A percentile compares a stretch with the other conserved stretches of the same genome.
Evolutionary conservation across 2,888 invertebrate species (phyloP).

Genomic region (Scrobipalpa atriplicella): DNA sequence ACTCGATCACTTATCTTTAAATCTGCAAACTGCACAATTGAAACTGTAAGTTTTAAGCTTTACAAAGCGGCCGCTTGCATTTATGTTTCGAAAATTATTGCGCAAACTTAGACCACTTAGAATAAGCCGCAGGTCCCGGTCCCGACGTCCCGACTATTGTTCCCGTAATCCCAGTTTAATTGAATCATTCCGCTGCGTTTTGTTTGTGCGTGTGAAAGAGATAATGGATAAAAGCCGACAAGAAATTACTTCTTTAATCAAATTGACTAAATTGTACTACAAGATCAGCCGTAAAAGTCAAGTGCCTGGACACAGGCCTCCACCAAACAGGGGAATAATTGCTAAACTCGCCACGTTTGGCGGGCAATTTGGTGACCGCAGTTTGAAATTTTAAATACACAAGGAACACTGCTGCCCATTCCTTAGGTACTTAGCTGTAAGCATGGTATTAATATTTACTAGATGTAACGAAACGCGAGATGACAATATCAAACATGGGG

Average conservation of each 20-base stretch:
- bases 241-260: background rate
- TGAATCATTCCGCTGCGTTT: slow-evolving; percentile 16
- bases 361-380: too few species aligned
- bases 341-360: too few species aligned
- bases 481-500: too few species aligned
- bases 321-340: too few species aligned
- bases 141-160: slow-evolving; percentile 13
- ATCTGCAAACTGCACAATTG: slow-evolving; percentile 18
- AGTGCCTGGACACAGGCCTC: too few species aligned
- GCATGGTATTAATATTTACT: too few species aligned
- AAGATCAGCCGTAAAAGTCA: too few species aligned
- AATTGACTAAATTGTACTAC: too few species aligned
- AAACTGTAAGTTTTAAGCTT: slow-evolving; percentile 17
- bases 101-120: slow-evolving; percentile 16
- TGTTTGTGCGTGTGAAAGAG: slow-evolving; percentile 16
- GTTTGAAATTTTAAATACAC: too few species aligned
- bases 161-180: slow-evolving; percentile 26
- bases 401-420: too few species aligned
- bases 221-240: background rate
- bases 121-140: slow-evolving; percentile 11
- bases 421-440: too few species aligned
- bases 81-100: slow-evolving; percentile 25
- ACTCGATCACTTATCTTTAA: slow-evolving; percentile 7
- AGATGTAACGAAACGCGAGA: too few species aligned
- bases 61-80: slow-evolving; percentile 17